Evolutionary conservation across 1,140 invertebrate species (phyloP).

Genomic region (Odontomachus brunneus): DNA sequence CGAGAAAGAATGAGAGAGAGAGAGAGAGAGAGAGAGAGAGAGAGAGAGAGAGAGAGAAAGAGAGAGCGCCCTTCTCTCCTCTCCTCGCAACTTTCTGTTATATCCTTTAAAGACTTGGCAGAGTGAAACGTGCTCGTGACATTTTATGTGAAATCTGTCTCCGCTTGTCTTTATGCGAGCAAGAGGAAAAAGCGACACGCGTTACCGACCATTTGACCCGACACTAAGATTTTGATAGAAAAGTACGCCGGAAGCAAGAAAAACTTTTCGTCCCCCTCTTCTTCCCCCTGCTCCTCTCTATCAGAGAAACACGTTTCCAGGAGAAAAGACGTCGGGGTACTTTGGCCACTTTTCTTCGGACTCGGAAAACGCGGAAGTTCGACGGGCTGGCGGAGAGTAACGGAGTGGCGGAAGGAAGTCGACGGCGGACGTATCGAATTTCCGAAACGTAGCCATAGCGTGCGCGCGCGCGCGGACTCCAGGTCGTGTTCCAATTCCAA

Average conservation of each 20-base stretch:
- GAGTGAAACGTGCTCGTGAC: slow-evolving; percentile 19
- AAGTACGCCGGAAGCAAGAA: slow-evolving; percentile 1
- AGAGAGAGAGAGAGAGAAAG: no score
- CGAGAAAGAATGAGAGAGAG: no score
- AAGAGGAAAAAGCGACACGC: slow-evolving; percentile 3
- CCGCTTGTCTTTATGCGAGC: not conserved
- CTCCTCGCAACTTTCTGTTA: no score
- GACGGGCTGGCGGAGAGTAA: slow-evolving; percentile 25
- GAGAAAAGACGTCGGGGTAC: slow-evolving; percentile 14
- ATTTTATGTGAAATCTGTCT: slow-evolving; percentile 31
- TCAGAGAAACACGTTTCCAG: slow-evolving; percentile 26
- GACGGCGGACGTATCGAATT: slow-evolving; percentile 42
- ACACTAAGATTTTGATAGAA: slow-evolving; percentile 40
- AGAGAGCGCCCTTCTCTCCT: no score
- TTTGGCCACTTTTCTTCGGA: slow-evolving; percentile 1
- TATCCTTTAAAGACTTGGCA: slow-evolving; percentile 42
- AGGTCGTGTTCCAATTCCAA: slow-evolving; percentile 40
- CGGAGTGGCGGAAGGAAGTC: slow-evolving; percentile 35
- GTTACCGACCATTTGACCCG: slow-evolving; percentile 38
- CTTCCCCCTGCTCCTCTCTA: no score
- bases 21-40: no score
- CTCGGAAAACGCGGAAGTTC: slow-evolving; percentile 20
- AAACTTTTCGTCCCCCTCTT: no score
- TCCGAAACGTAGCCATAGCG: slow-evolving; percentile 24
- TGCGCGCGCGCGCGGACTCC: not conserved